A percentile compares a stretch with the other conserved stretches of the same genome.
These are phyloP conservation scores for Amiota communis DNA, from an alignment of 2,888 invertebrate species.

Conservation along the genomic window DNA sequence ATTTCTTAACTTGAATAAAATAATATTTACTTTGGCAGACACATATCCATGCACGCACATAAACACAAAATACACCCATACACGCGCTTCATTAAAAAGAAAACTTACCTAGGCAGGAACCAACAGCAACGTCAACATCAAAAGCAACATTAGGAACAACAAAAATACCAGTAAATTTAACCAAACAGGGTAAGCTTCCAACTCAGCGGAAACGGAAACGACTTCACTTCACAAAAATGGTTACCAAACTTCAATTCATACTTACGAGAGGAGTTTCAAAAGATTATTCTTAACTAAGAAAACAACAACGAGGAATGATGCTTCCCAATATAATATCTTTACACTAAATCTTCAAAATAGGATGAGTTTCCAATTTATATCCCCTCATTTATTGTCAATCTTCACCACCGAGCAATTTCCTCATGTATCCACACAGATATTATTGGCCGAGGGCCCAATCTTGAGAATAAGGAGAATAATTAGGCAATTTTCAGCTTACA, in stretches of 20 bases:
- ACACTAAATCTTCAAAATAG: too few relatives aligned
- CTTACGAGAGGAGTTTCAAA: too few relatives aligned
- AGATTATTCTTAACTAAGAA: too few relatives aligned
- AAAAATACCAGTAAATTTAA: not conserved
- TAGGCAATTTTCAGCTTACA: too few relatives aligned
- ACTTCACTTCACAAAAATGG: conserved; percentile 37
- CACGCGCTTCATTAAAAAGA: conserved; percentile 11
- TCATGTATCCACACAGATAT: too few relatives aligned
- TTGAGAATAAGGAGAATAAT: too few relatives aligned
- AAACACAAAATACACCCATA: not conserved
- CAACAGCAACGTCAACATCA: conserved; percentile 1
- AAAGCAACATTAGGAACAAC: not conserved
- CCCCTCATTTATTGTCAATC: too few relatives aligned
- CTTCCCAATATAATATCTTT: too few relatives aligned
- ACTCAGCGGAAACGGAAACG: conserved; percentile 9
- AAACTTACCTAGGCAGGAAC: conserved; percentile 5
- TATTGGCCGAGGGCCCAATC: too few relatives aligned
- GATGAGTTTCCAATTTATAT: too few relatives aligned
- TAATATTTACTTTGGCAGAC: conserved; percentile 57
- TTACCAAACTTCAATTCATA: conserved; percentile 15
- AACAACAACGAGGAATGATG: too few relatives aligned
- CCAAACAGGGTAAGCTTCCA: not conserved
- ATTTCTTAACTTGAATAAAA: conserved; percentile 55
- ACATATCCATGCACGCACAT: conserved; percentile 19
- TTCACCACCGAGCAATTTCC: too few relatives aligned